Base-by-base conservation (phyloP, 2,113 vertebrate genomes). In the Beaufortia kweichowensis region DNA sequence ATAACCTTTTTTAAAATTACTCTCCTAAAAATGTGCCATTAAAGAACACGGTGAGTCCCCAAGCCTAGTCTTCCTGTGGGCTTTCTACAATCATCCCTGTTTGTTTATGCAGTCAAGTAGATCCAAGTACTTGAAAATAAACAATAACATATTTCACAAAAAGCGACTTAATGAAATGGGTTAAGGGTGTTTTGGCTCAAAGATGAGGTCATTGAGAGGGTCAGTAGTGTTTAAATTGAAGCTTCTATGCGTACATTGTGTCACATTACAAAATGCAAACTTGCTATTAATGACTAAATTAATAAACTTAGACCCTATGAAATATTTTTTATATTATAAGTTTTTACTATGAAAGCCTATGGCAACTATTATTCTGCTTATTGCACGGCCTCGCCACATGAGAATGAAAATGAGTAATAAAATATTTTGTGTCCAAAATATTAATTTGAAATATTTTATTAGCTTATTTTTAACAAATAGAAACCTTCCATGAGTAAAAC, bases 121-220 rank as follows among this genome's bases (percentile, higher is more conserved):
- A 73, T 19, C 63, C 28, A 61, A 65, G 60, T 23, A 3, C 35
- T 50, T 53, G 23, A 56, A 76, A 82, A 76, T 53, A 76, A 76
- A 76, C 53, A 29, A 5, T 19, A 8, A 55, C 24, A 46, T 74
- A 46, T 74, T 74, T 26, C 12, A 11, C 41, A 43, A 21, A 39
- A 33, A 43, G 35, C 4, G 26, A 31, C 26, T 74, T 74, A 24
- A 29, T 61, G 57, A 73, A 73, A 73, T 61, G 56, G 59, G 17
- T 57, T 61, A 19, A 3, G 12, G 39, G 23, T 11, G 35, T 59
- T 41, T 70, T 70, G 50, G 50, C 50, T 7, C 29, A 48, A 29
- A 33, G 10, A 29, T 33, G 29, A 26, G 56, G 67, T 39, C 67
- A 28, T 10, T 21, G 23, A 59, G 26, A 48, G 70, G 70, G 55